These are phyloP conservation scores for Nettapus auritus DNA, from an alignment of 2,113 vertebrate species.

Conservation along the genomic window DNA sequence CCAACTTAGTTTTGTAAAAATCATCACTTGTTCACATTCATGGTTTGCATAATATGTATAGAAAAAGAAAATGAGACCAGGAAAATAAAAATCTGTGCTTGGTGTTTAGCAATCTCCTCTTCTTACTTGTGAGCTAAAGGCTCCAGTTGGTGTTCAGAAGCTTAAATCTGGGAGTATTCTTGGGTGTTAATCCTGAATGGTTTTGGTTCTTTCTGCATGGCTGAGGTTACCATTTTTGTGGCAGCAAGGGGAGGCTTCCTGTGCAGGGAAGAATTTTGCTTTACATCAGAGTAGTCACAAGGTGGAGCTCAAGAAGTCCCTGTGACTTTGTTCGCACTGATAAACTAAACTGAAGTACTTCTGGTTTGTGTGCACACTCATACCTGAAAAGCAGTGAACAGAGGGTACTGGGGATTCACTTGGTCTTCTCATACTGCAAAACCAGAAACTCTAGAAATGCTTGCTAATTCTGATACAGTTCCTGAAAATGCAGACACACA, in stretches of 20 bases:
- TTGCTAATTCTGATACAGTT: background rate
- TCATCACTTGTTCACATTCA: background rate
- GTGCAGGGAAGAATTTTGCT: background rate
- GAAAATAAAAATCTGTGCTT: background rate
- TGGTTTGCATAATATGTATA: background rate
- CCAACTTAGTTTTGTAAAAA: background rate
- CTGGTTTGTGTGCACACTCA: rapidly evolving
- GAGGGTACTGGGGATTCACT: background rate
- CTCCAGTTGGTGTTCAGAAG: background rate
- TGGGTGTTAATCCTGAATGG: background rate
- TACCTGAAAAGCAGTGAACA: background rate
- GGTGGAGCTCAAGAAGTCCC: constrained; percentile 59
- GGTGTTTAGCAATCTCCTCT: background rate
- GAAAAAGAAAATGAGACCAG: background rate
- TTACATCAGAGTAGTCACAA: constrained; percentile 45
- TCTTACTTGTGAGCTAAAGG: background rate
- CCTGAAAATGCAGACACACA: background rate
- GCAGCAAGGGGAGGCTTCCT: background rate
- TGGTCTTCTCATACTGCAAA: background rate
- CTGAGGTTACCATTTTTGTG: background rate
- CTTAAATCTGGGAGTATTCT: background rate
- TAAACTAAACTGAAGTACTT: background rate
- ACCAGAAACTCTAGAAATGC: background rate
- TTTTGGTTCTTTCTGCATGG: background rate
- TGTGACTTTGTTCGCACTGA: background rate